Base-by-base conservation (phyloP, 2,797 vertebrate genomes). In the Malurus leucopterus region DNA sequence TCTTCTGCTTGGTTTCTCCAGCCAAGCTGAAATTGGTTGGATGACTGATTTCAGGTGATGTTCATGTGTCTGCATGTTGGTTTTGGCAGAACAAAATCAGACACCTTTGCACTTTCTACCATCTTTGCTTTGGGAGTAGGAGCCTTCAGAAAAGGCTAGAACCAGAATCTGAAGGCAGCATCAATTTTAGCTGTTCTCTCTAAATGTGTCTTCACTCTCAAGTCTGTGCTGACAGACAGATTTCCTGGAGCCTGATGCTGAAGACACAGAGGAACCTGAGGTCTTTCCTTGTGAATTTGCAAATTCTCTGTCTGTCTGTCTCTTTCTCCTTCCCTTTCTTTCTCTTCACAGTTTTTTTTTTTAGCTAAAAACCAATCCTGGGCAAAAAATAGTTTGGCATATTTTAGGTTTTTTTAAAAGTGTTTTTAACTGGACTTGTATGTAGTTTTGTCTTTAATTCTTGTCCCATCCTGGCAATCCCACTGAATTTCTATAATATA, bases 191-290 rank as follows among this genome's bases (percentile, higher is more conserved):
- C 29, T 70, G 15, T 24, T 80, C 36, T 77, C 19, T 15, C 34
- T 64, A 55, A 73, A 32, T 11, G 8, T 41, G 29, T 65, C 38
- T 40, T 63, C 58, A 53, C 34, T 11, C n/a, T 71, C 0, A 0
- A 30, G 27, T 50, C 34, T 76, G 57, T 0, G 0, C 12, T 54
- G 54, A n/a, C 13, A 62, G 38, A 22, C 13, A 51, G 8, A 11
- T 70, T 90, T 84, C n/a, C 76, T 61, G 32, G 40, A 23, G 40
- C 22, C 40, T 80, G 54, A n/a, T 40, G 8, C 38, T 63, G 62
- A 87, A 87, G 58, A 47, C 0, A 0, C 23, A 10, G 22, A 84
- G 14, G 32, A 41, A 46, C 23, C 5, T 38, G 17, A 74, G 15
- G 20, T 55, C 16, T 82, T 82, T 86, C 18, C 3, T 63, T 80